Percentiles rank a stretch among this genome's conserved stretches.
phyloP scores from a whole-genome alignment of 2,888 invertebrate genomes.

The Drosophila antonietae region DNA sequence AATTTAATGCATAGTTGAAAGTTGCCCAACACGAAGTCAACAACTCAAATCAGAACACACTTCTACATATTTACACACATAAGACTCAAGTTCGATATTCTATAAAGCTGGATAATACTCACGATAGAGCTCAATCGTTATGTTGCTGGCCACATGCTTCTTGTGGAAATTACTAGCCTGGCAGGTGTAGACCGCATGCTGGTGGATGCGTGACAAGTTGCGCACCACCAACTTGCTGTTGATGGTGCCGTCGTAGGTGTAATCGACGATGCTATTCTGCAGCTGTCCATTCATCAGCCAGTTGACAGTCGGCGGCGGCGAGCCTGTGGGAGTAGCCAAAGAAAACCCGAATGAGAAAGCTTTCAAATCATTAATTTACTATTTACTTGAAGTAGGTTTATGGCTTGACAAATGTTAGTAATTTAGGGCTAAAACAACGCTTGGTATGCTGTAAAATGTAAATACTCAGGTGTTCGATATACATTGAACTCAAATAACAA shows the following conservation, averaged over 20 bases:
- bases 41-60: constrained; percentile 11
- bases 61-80: background rate
- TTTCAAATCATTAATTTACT: constrained; percentile 17
- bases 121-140: constrained; percentile 91
- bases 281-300: constrained; percentile 90
- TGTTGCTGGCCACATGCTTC: constrained; percentile 88
- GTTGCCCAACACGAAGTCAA: constrained; percentile 12
- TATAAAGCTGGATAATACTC: constrained; percentile 83
- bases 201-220: constrained; percentile 89
- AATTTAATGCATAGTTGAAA: constrained; percentile 29
- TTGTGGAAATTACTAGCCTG: constrained; percentile 89
- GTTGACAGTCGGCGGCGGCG: constrained; percentile 89
- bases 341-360: constrained; percentile 1
- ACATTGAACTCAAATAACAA: background rate
- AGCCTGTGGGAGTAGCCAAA: constrained; percentile 85
- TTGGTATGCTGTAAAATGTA: background rate
- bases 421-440: background rate
- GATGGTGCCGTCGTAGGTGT: constrained; percentile 85
- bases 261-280: constrained; percentile 84
- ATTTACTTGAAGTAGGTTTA: background rate
- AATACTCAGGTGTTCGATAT: background rate
- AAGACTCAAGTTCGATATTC: background rate
- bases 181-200: constrained; percentile 91
- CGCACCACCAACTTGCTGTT: constrained; percentile 87
- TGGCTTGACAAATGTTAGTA: background rate